A percentile compares a stretch with the other conserved stretches of the same genome.
phyloP scores from a whole-genome alignment of 2,888 invertebrate genomes.

The Schizotus pectinicornis region DNA sequence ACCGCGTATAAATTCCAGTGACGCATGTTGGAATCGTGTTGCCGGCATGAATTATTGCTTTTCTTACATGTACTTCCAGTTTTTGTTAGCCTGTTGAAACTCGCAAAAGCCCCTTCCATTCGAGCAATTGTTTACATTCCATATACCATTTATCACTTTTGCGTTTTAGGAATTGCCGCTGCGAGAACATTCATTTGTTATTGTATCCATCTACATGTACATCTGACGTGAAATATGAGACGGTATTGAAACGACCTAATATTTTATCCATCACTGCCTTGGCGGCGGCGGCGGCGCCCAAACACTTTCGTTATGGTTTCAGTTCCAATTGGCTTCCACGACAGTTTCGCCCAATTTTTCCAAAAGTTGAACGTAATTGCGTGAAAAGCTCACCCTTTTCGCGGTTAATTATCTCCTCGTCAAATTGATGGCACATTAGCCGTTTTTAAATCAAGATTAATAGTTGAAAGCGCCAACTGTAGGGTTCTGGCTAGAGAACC shows the following conservation, averaged over 20 bases:
- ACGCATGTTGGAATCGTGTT: background rate
- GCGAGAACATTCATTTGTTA: slow-evolving; percentile 17
- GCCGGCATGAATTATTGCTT: slow-evolving; percentile 17
- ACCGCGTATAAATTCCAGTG: slow-evolving; percentile 4
- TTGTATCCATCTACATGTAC: background rate
- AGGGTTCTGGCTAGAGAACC: slow-evolving; percentile 1
- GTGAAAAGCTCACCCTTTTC: too few species aligned
- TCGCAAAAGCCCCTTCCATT: slow-evolving; percentile 13
- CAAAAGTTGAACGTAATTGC: too few species aligned
- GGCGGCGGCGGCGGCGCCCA: background rate
- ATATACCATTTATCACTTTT: slow-evolving; percentile 20
- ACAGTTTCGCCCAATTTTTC: too few species aligned
- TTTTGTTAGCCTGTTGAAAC: slow-evolving; percentile 23
- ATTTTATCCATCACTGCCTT: slow-evolving; percentile 16
- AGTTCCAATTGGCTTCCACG: too few species aligned
- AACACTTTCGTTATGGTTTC: background rate
- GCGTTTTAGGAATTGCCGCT: slow-evolving; percentile 12
- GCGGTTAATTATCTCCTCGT: background rate
- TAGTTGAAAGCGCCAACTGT: slow-evolving; percentile 5
- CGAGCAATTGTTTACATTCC: slow-evolving; percentile 20
- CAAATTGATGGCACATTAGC: slow-evolving; percentile 5
- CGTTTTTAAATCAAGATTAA: slow-evolving; percentile 15
- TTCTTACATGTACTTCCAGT: slow-evolving; percentile 13
- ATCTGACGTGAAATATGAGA: slow-evolving; percentile 14
- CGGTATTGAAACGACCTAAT: slow-evolving; percentile 11